A percentile compares a stretch with the other conserved stretches of the same genome.
Conservation (phyloP, 2,797 vertebrate species). For the Pogoniulus pusillus region DNA sequence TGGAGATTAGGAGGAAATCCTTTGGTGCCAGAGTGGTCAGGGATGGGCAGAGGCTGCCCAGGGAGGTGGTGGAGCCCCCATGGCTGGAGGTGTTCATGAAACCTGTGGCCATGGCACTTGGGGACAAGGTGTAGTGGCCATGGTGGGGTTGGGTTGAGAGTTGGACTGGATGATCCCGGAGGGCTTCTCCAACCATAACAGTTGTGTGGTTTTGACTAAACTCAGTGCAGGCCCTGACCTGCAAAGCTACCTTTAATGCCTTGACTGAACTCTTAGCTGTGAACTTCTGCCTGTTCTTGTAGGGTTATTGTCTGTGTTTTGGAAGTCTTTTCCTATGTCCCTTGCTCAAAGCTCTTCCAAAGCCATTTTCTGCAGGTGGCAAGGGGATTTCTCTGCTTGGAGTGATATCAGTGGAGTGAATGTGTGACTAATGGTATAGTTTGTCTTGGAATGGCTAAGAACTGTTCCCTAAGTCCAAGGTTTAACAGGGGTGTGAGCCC, state of each 20-base stretch:
- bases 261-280: background rate
- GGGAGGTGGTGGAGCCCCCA: too few species aligned
- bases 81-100: too few species aligned
- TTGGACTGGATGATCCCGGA: too few species aligned
- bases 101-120: too few species aligned
- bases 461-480: conserved; percentile 59
- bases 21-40: too few species aligned
- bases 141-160: too few species aligned
- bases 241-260: background rate
- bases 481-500: conserved; percentile 56
- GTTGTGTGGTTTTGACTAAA: background rate
- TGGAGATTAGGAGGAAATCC: too few species aligned
- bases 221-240: background rate
- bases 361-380: background rate
- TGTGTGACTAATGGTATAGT: conserved; percentile 30
- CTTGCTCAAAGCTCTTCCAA: background rate
- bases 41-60: too few species aligned
- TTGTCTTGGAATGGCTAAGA: conserved; percentile 41
- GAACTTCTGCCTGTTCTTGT: background rate
- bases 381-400: background rate
- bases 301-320: background rate
- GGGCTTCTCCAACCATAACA: too few species aligned
- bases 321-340: background rate
- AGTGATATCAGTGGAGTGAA: background rate
- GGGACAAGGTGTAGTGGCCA: too few species aligned